These are phyloP conservation scores for Aproaerema taeniolella DNA, from an alignment of 2,888 invertebrate species.

Conservation along the genomic window DNA sequence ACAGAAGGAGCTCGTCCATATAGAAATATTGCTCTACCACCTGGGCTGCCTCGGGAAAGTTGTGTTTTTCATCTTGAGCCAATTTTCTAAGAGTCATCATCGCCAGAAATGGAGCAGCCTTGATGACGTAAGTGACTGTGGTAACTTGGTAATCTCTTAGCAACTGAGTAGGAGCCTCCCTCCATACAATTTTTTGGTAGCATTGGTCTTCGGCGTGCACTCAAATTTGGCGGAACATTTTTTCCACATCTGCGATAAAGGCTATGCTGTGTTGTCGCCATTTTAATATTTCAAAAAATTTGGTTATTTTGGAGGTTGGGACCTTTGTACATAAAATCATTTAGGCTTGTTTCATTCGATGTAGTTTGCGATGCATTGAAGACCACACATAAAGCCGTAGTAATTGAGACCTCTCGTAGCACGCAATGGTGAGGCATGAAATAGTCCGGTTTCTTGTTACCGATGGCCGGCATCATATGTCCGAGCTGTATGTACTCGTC, in stretches of 20 bases:
- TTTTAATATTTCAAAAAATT: not conserved
- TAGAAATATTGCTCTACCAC: not conserved
- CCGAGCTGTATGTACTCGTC: conserved; percentile 15
- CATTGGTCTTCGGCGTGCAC: conserved; percentile 13
- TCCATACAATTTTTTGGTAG: conserved; percentile 16
- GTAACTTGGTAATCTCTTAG: not conserved
- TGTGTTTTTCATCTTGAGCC: not conserved
- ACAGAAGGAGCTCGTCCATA: conserved; percentile 1
- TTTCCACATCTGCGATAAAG: conserved; percentile 21
- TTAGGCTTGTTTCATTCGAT: conserved; percentile 16
- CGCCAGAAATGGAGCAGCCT: not conserved
- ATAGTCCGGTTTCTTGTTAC: conserved; percentile 10
- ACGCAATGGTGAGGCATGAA: conserved; percentile 22
- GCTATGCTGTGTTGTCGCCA: conserved; percentile 10
- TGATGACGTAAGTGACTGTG: conserved; percentile 2
- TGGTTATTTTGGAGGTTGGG: conserved; percentile 15
- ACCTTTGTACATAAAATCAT: conserved; percentile 20
- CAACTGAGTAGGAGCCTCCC: not conserved
- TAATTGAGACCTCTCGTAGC: conserved; percentile 17
- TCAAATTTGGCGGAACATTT: conserved; percentile 19
- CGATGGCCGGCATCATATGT: conserved; percentile 15
- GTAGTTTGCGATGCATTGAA: conserved; percentile 22
- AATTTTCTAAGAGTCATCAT: conserved; percentile 2
- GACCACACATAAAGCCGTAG: conserved; percentile 21
- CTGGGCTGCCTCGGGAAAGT: not conserved